Evolutionary conservation across 2,113 vertebrate species (phyloP), one percentile per base, ranked within the genome.

Genomic region (Eubucco bourcierii): DNA sequence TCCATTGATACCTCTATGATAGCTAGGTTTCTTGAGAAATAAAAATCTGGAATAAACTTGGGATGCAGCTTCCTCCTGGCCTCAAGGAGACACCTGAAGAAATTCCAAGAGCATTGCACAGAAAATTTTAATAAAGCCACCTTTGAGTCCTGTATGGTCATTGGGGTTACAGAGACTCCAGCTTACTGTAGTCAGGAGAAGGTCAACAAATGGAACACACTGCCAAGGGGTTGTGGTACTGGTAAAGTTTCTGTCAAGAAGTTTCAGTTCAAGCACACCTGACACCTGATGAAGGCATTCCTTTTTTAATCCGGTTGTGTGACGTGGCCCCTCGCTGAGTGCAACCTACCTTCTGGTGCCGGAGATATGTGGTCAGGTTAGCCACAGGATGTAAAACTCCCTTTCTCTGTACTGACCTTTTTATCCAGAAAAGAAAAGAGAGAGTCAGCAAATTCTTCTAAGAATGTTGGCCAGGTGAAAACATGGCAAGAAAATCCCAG

Each of bases 241-340:
- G 6, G 12, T 79, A 55, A 95, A 93, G 23, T 33, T 83, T 47
- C 77, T 90, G 24, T 46, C 66, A 88, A 64, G 76, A 88, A 24
- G 15, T 91, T 89, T 94, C 76, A 67, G 50, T 89, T 92, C 44
- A 80, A 92, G 87, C 41, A 56, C 10, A 33, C 16, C n/a, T 90
- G 27, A 72, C 76, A 47, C 34, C 37, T 44, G 68, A 65, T 41
- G 82, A 96, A 95, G 59, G 23, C 55, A 56, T 87, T 89, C 58
- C 7, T 94, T 95, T 96, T 90, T 74, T 67, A 88, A 73, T 33
- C 21, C 70, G 25, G 34, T 72, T 79, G 93, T 93, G 58, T 29
- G 39, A 29, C 63, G 60, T 87, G 75, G 29, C n/a, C 59, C 37
- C 23, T 66, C 13, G 9, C 47, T 90, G 28, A 24, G 68, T 58